Evolutionary conservation across 2,113 vertebrate genomes (phyloP), one percentile per base, ranked within the genome.

Genomic region (Mesoclemmys tuberculata): DNA sequence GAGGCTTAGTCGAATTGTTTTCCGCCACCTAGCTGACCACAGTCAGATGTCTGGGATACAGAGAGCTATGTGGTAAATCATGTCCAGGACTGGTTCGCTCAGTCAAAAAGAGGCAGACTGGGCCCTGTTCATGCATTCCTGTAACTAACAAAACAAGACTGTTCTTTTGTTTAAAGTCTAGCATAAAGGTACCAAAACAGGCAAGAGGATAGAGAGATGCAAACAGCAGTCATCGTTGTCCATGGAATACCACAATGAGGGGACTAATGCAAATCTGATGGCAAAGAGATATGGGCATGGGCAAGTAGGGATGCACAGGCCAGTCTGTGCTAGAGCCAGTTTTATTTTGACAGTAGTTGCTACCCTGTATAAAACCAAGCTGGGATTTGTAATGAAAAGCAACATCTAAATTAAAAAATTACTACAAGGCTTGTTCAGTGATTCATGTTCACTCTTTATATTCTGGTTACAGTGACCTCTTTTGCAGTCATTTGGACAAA

Each of bases 11-110:
- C 98, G 99, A 0, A 99, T 99, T 0, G 98, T 99, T 11, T 99
- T 99, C 96, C 99, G 99, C 29, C 98, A 99, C 74, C 98, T 99
- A 8, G 99, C 99, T 4, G 99, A 99, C 97, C 99, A 99, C 0
- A 99, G 97, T 79, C 98, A 99, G 91, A 98, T 99, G 98, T 99
- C 98, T 11, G 99, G 99, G 22, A 97, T 99, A 85, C 98, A 99
- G 95, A 98, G 99, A 78, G 99, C 99, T 5, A 99, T 99, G 90
- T 99, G 99, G 99, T 99, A 96, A 96, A 88, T 41, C 48, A 4
- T 35, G 1, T 1, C 29, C 0, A 7, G 87, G 29, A 24, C 4
- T 44, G 4, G 5, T 35, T 1, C 10, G 19, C 24, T 14, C 11
- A 78, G 54, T 38, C 64, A 80, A 85, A 55, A 24, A 55, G 61